phyloP scores from a whole-genome alignment of 2,797 vertebrate genomes.

The Lophura swinhoii region DNA sequence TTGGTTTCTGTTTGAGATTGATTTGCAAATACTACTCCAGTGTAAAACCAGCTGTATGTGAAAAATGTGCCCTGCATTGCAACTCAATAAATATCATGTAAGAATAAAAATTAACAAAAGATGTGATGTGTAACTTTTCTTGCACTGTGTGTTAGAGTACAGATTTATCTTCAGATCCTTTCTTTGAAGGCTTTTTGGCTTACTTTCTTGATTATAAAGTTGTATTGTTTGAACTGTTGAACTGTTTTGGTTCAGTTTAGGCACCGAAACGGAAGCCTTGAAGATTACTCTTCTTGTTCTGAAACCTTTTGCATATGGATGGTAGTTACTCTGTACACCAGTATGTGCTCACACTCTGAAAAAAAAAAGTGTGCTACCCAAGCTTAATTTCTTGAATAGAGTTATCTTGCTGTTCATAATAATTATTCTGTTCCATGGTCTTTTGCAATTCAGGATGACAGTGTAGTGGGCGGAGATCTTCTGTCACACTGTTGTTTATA shows the following conservation, averaged over 20 bases:
- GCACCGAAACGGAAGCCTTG: not conserved
- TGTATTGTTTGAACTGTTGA: not conserved
- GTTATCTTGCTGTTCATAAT: not conserved
- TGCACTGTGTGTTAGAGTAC: not conserved
- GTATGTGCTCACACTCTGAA: not conserved
- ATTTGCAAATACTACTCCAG: not conserved
- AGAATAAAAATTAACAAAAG: not conserved
- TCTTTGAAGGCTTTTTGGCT: not conserved
- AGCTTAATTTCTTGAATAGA: not conserved
- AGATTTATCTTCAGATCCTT: not conserved
- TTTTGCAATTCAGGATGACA: not conserved
- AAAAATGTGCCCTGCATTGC: not conserved
- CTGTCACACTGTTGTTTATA: not conserved
- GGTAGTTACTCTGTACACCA: not conserved
- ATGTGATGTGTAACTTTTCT: not conserved
- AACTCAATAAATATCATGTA: not conserved
- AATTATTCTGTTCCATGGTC: not conserved
- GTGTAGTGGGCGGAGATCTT: not conserved
- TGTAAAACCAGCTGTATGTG: not conserved
- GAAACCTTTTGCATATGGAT: fast-evolving
- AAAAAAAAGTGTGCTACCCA: not conserved
- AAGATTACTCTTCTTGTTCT: not conserved
- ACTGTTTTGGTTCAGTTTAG: not conserved
- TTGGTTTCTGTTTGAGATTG: not conserved
- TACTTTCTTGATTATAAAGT: not conserved